phyloP scores from a whole-genome alignment of 2,888 invertebrate genomes.

The Zhengitettix transpicula region DNA sequence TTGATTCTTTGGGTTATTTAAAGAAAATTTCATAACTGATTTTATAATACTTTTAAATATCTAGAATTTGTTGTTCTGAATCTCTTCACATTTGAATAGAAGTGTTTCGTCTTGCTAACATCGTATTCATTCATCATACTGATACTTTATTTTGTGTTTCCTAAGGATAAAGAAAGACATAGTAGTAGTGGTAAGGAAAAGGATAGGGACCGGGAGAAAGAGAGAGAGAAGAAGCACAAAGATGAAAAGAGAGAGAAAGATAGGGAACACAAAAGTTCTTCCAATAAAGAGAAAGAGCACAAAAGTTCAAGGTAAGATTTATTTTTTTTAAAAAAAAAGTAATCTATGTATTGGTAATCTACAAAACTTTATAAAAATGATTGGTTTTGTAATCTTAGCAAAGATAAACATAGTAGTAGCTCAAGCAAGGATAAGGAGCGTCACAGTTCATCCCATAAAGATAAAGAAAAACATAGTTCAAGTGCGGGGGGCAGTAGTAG shows the following conservation, averaged over 20 bases:
- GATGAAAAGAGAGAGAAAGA: conserved; percentile 13
- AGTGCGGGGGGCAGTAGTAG: conserved; percentile 14
- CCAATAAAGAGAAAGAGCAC: conserved; percentile 29
- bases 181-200: conserved; percentile 32
- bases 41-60: no score
- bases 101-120: no score
- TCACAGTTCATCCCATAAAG: conserved; percentile 19
- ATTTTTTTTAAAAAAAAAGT: background rate
- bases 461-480: conserved; percentile 24
- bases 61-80: no score
- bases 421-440: conserved; percentile 20
- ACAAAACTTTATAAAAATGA: background rate
- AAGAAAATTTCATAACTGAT: no score
- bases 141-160: no score
- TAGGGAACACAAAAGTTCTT: conserved; percentile 21
- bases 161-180: conserved; percentile 29
- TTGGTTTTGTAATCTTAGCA: background rate
- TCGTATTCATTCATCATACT: no score
- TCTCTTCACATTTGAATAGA: no score
- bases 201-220: conserved; percentile 28
- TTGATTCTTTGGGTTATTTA: no score
- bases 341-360: background rate
- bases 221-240: conserved; percentile 23
- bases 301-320: conserved; percentile 11
- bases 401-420: conserved; percentile 12